Evolutionary conservation across 2,888 invertebrate genomes (phyloP).

Genomic region (Pseudoips prasinana): DNA sequence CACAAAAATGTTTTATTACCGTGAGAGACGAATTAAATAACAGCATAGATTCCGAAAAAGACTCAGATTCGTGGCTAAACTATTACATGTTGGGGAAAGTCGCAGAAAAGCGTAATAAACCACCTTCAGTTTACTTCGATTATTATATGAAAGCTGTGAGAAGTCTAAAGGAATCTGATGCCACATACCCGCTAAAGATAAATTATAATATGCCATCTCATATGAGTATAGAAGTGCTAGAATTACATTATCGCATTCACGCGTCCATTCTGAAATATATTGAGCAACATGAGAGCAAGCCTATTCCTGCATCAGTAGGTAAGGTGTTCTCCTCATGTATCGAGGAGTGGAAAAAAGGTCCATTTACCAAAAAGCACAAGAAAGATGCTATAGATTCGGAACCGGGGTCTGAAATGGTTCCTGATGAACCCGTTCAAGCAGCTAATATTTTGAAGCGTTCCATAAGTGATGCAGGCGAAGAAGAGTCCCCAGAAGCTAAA

Average conservation of each 20-base stretch:
- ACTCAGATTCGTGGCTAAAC: constrained; percentile 95
- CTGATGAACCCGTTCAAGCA: constrained; percentile 58
- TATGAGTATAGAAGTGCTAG: constrained; percentile 93
- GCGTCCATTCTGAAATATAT: constrained; percentile 94
- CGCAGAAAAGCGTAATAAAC: constrained; percentile 91
- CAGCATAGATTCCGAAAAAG: constrained; percentile 78
- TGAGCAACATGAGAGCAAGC: constrained; percentile 88
- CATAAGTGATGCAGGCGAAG: constrained; percentile 71
- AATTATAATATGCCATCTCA: constrained; percentile 92
- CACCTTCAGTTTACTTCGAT: constrained; percentile 87
- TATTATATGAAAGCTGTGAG: constrained; percentile 91
- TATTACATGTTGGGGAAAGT: constrained; percentile 98
- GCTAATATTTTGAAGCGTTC: constrained; percentile 75
- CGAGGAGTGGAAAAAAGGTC: constrained; percentile 71
- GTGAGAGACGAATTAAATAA: constrained; percentile 84
- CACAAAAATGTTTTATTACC: constrained; percentile 89
- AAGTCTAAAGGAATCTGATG: constrained; percentile 89
- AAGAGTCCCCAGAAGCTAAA: constrained; percentile 66
- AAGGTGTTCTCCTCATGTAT: constrained; percentile 83
- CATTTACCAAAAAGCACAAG: constrained; percentile 60
- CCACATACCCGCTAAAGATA: constrained; percentile 93
- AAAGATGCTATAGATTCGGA: constrained; percentile 52
- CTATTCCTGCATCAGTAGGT: constrained; percentile 81
- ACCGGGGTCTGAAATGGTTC: constrained; percentile 39
- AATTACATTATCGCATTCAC: constrained; percentile 92